Evolutionary conservation across 2,888 invertebrate genomes (phyloP), one percentile per base, ranked within the genome.

Genomic region (Unio delphinus): DNA sequence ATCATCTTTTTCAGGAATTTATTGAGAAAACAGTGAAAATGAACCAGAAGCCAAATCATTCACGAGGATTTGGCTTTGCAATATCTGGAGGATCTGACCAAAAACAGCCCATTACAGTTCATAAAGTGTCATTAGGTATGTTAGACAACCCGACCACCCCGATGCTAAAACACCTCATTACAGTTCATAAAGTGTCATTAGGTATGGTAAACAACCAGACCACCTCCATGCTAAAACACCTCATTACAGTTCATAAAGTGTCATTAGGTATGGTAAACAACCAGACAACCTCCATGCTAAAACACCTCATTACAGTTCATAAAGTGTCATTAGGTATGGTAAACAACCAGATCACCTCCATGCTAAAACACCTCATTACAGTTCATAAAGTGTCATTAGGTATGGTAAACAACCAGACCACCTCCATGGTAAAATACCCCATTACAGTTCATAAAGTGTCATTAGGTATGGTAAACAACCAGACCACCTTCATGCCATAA

Each of bases 51-150:
- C 81, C 86, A 45, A 84, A 86, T 76, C 85, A 80, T 74, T 79
- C 81, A 18, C 81, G 81, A 76, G 90, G 90, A 8, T 90, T 90
- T 81, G 90, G 90, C 5, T 89, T 90, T 73, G 83, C 83, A 2
- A 79, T 89, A 30, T 72, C 75, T 1, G 89, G 88, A 28, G 88
- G 89, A 55, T 76, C 79, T 23, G 89, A 88, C 68, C 77, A 83
- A 69, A 78, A 80, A 45, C 74, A 76, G 55, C 84, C 88, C 6
- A 76, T 90, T 18, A 77, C 81, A 1, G 86, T 90, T 15, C 87
- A 88, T 34, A 87, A 85, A 74, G 89, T 90, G 7, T 79, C 83
- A 45, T 78, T 87, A 57, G 89, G 88, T 87, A 80, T 76, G 80
- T 80, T n/a, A 61, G 28, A 28, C 61, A 28, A 18, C 28, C 7